phyloP scores from a whole-genome alignment of 1,140 invertebrate species.

The Drosophila melanogaster region Release_6_plus_ISO1_MT NT_037436.4:19601001-19601500 shows the following conservation, averaged over 20 bases:
- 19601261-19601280: conserved; percentile 79
- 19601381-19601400: conserved; percentile 10
- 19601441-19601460: too few relatives aligned
- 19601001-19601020: conserved; percentile 61
- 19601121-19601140: conserved; percentile 41
- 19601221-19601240: conserved; percentile 77
- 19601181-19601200: conserved; percentile 49
- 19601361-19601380: conserved; percentile 19
- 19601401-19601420: neutral
- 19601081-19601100: conserved; percentile 65
- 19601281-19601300: conserved; percentile 74
- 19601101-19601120: conserved; percentile 40
- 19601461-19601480: too few relatives aligned
- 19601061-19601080: conserved; percentile 60
- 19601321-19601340: conserved; percentile 43
- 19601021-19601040: conserved; percentile 71
- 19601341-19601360: conserved; percentile 33
- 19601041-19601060: conserved; percentile 69
- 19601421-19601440: neutral
- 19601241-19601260: conserved; percentile 75
- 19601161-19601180: conserved; percentile 51
- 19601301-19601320: conserved; percentile 28
- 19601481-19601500: too few relatives aligned
- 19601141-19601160: conserved; percentile 77
- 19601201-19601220: conserved; percentile 78